Conservation (phyloP, 92 coral and sea anemone species). For the Meandrina meandrites region DNA sequence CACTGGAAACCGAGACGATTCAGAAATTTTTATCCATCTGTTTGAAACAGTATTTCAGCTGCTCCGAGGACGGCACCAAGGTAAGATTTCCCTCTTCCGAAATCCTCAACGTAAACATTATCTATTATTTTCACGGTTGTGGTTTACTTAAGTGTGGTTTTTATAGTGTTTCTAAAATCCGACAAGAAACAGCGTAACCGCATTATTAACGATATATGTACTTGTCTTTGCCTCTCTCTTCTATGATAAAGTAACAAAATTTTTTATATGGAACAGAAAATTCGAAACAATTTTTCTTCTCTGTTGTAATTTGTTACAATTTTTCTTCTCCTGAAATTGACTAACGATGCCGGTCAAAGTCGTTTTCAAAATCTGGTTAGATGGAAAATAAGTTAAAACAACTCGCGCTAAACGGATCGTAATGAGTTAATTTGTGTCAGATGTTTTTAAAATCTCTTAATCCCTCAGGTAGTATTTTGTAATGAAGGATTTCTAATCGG, state of each 20-base stretch:
- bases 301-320: neutral
- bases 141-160: neutral
- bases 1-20: constrained; percentile 61
- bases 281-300: neutral
- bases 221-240: neutral
- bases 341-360: neutral
- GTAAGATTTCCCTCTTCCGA: neutral
- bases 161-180: neutral
- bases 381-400: neutral
- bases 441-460: constrained; percentile 4
- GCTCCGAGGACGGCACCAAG: constrained; percentile 22
- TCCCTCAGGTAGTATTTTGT: neutral
- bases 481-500: neutral
- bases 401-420: neutral
- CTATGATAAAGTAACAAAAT: neutral
- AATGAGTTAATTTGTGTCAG: neutral
- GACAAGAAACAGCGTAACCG: neutral
- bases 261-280: neutral
- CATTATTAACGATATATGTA: neutral
- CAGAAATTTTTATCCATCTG: constrained; percentile 69
- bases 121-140: neutral
- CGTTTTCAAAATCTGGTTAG: neutral
- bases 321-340: neutral
- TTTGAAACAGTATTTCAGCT: constrained; percentile 58
- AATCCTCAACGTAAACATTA: neutral